Evolutionary conservation across 2,888 invertebrate species (phyloP).

Genomic region (Acanthoscelides obtectus): DNA sequence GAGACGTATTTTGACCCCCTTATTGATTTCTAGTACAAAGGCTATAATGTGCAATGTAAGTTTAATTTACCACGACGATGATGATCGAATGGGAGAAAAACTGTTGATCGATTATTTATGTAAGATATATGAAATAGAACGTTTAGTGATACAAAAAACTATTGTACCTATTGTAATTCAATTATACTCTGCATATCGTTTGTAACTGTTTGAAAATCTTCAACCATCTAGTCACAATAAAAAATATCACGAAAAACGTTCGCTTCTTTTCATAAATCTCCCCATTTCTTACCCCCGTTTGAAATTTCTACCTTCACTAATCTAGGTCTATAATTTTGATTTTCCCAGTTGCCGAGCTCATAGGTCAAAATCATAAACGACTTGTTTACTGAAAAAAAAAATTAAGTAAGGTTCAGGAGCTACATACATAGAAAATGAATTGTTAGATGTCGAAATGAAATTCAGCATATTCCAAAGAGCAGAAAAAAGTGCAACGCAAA

Average conservation of each 20-base stretch:
- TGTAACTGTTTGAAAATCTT: constrained; percentile 56
- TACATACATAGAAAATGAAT: too few relatives aligned
- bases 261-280: not conserved
- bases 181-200: constrained; percentile 53
- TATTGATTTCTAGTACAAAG: constrained; percentile 35
- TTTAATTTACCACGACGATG: constrained; percentile 10
- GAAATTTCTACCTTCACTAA: too few relatives aligned
- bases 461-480: too few relatives aligned
- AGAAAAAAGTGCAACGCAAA: too few relatives aligned
- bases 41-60: constrained; percentile 45
- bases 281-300: not conserved
- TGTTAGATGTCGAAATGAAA: too few relatives aligned
- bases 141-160: constrained; percentile 36
- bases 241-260: constrained; percentile 34
- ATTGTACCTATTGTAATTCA: constrained; percentile 35
- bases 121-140: constrained; percentile 37
- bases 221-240: constrained; percentile 68
- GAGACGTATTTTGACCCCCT: constrained; percentile 28
- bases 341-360: too few relatives aligned
- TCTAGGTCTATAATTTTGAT: too few relatives aligned
- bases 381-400: too few relatives aligned
- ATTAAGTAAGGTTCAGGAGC: too few relatives aligned
- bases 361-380: too few relatives aligned
- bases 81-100: constrained; percentile 23
- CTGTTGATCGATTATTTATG: constrained; percentile 32